Evolutionary conservation across 2,888 invertebrate species (phyloP).

Genomic region (Andrena hattorfiana): DNA sequence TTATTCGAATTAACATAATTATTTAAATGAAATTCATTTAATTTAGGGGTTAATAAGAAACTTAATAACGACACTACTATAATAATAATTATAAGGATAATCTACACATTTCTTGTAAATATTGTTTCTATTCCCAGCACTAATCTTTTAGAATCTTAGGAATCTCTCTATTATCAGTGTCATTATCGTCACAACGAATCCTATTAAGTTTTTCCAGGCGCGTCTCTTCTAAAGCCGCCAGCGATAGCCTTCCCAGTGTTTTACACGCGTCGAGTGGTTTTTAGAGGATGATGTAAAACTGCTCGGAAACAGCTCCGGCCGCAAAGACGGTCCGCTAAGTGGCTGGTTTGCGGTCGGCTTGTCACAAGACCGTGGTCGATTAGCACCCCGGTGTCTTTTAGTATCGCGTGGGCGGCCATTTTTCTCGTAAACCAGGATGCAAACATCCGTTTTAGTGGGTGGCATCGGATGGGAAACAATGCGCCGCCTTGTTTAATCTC

Average conservation of each 20-base stretch:
- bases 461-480: slow-evolving; percentile 30
- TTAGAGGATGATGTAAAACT: slow-evolving; percentile 39
- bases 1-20: too few relatives aligned
- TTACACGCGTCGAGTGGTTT: slow-evolving; percentile 29
- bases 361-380: slow-evolving; percentile 50
- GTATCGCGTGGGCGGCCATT: slow-evolving; percentile 46
- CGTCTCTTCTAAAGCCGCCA: neutral
- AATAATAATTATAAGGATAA: too few relatives aligned
- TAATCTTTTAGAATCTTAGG: neutral
- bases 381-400: slow-evolving; percentile 57
- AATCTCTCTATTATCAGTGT: neutral
- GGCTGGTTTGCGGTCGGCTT: slow-evolving; percentile 55
- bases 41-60: too few relatives aligned
- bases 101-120: too few relatives aligned
- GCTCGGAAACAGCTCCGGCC: slow-evolving; percentile 41
- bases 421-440: slow-evolving; percentile 22
- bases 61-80: too few relatives aligned
- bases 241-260: neutral
- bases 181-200: neutral
- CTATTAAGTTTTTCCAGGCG: slow-evolving; percentile 8
- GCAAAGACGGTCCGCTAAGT: slow-evolving; percentile 59
- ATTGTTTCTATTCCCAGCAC: neutral
- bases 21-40: too few relatives aligned
- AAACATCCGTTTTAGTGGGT: slow-evolving; percentile 36
- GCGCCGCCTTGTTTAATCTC: slow-evolving; percentile 21